Conservation (phyloP, 2,797 vertebrate species). For the Tauraco hartlaubi region DNA sequence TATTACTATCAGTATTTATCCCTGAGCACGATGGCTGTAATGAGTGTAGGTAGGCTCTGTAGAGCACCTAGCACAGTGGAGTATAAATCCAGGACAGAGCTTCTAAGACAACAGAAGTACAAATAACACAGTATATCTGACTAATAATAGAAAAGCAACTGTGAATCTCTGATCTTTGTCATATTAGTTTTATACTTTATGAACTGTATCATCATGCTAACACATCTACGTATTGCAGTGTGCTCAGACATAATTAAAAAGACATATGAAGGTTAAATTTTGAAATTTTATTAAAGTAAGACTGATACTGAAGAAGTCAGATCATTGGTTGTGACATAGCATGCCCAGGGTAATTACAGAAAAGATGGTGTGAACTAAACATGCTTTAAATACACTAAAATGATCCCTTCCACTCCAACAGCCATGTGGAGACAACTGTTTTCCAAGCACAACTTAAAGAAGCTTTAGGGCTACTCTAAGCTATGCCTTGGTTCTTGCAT, state of each 20-base stretch:
- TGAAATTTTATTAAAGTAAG: constrained; percentile 47
- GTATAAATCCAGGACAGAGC: not conserved
- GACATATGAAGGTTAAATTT: not conserved
- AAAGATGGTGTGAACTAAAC: not conserved
- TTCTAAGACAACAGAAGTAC: not conserved
- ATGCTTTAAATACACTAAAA: constrained; percentile 2
- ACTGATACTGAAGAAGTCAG: not conserved
- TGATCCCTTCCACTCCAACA: not conserved
- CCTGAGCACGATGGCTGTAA: not conserved
- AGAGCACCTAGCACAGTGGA: not conserved
- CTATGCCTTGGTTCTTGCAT: constrained; percentile 48
- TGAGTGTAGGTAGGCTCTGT: not conserved
- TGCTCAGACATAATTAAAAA: constrained; percentile 16
- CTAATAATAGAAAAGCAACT: not conserved
- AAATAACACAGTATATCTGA: not conserved
- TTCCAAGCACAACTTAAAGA: constrained; percentile 69
- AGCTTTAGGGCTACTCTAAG: constrained; percentile 71
- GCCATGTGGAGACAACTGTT: not conserved
- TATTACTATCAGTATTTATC: not conserved
- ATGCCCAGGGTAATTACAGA: constrained; percentile 7
- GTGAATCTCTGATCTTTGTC: not conserved
- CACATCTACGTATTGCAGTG: not conserved
- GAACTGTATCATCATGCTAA: not conserved
- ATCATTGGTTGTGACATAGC: not conserved
- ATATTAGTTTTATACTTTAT: not conserved